phyloP scores from a whole-genome alignment of 2,888 invertebrate species.

The Synergus japonicus region DNA sequence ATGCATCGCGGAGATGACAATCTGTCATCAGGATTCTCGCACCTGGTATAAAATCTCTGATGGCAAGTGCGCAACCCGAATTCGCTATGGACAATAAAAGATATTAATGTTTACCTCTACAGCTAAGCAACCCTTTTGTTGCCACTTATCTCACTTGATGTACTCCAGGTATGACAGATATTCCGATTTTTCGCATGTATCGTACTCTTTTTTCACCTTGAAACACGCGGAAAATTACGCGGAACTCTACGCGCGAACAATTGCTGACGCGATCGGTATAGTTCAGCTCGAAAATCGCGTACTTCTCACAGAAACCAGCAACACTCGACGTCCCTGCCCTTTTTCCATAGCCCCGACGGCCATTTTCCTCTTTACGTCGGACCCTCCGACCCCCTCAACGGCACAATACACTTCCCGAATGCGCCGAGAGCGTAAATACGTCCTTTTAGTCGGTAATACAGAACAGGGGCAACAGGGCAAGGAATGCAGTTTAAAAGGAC shows the following conservation, averaged over 20 bases:
- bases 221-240: conserved; percentile 46
- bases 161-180: conserved; percentile 62
- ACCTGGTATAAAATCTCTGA: not conserved
- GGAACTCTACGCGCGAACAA: conserved; percentile 42
- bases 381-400: conserved; percentile 60
- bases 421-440: conserved; percentile 49
- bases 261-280: conserved; percentile 41
- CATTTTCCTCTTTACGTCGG: conserved; percentile 73
- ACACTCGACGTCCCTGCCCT: conserved; percentile 75
- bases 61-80: not conserved
- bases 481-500: not conserved
- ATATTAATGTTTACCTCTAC: conserved; percentile 69
- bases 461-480: not conserved
- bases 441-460: conserved; percentile 27
- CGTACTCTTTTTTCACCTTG: conserved; percentile 42
- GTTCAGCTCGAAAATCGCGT: conserved; percentile 50
- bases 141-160: conserved; percentile 67
- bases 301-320: conserved; percentile 57
- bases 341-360: conserved; percentile 75
- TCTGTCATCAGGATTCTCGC: not conserved
- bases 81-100: conserved; percentile 45
- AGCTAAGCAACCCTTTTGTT: conserved; percentile 68
- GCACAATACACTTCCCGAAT: conserved; percentile 53
- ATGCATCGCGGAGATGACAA: not conserved
- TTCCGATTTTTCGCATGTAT: conserved; percentile 46